Evolutionary conservation across 92 coral and sea anemone species (phyloP).

Genomic region (Actinernus sp.): DNA sequence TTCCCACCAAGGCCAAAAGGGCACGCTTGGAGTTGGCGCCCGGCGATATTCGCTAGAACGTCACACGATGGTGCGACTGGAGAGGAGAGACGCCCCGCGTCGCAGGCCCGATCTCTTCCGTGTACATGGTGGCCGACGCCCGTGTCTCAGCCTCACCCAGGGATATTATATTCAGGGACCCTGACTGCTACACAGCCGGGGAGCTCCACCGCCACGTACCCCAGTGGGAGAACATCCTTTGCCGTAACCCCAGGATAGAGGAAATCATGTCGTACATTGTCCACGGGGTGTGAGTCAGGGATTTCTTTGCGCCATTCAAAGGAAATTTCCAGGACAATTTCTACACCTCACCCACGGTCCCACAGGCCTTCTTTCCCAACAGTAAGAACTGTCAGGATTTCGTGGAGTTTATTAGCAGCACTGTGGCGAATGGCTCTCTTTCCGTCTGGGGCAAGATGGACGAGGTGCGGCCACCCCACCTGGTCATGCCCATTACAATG

Average conservation of each 20-base stretch:
- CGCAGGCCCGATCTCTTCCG: constrained; percentile 51
- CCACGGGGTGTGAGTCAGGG: constrained; percentile 19
- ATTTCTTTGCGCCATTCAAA: constrained; percentile 39
- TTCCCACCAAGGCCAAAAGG: no score
- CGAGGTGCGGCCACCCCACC: constrained; percentile 31
- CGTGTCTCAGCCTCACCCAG: constrained; percentile 42
- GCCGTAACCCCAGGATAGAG: constrained; percentile 12
- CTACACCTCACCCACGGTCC: constrained; percentile 16
- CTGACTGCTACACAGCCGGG: constrained; percentile 21
- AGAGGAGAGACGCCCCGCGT: constrained; percentile 32
- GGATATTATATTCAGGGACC: constrained; percentile 41
- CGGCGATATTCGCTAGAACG: no score
- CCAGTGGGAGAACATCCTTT: constrained; percentile 30
- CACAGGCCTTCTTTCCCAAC: constrained; percentile 27
- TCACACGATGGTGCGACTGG: constrained; percentile 66
- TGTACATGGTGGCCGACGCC: constrained; percentile 9
- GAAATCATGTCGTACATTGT: constrained; percentile 42
- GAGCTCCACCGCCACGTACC: constrained; percentile 27
- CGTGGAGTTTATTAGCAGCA: constrained; percentile 36
- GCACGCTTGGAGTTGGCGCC: no score
- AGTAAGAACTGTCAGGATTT: constrained; percentile 28
- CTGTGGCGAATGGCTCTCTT: constrained; percentile 44
- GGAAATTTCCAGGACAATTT: constrained; percentile 19
- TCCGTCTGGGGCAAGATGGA: constrained; percentile 44
- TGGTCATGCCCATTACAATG: constrained; percentile 18